Evolutionary conservation across 2,888 invertebrate genomes (phyloP), one percentile per base, ranked within the genome.

Genomic region (Pyrrhopygopsis socrates): DNA sequence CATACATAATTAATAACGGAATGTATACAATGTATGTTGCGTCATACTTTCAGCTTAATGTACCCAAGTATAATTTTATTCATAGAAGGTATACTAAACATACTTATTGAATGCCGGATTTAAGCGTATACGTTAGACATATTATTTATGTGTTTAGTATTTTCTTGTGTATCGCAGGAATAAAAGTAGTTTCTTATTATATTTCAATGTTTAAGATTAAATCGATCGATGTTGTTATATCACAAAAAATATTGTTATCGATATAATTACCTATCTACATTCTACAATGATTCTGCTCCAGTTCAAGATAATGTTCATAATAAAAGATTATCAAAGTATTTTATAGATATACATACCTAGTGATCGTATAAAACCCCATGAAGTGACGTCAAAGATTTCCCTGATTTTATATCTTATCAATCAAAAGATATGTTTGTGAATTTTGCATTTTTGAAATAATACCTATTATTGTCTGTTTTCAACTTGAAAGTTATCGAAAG

Each of bases 121-220:
- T 71, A 63, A 45, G 71, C 63, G 58, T 76, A 30, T 76, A 65
- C 29, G 70, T 79, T 70, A 60, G n/a, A 60, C 27, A 58, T n/a
- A 58, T 67, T 63, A 20, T 75, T 38, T 73, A 24, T 65, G 50
- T 73, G 50, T 73, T n/a, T n/a, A n/a, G n/a, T n/a, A 71, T 63
- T 67, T 67, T 74, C 67, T 81, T 67, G 73, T 73, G 71, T 81
- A 63, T 65, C 58, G 24, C 80, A 50, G 65, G 9, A 73, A 50
- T 73, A 50, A 34, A 80, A 50, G 63, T 71, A 80, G 60, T 41
- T 50, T 80, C 63, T 30, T 73, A 30, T 73, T 60, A 50, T 65
- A 50, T 67, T 50, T 41, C 24, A 22, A 73, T 73, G 80, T 80
- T 80, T 73, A 80, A 71, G 54, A 54, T n/a, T n/a, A n/a, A n/a